Evolutionary conservation across 2,113 vertebrate species (phyloP).

Genomic region (Bothrops jararaca): DNA sequence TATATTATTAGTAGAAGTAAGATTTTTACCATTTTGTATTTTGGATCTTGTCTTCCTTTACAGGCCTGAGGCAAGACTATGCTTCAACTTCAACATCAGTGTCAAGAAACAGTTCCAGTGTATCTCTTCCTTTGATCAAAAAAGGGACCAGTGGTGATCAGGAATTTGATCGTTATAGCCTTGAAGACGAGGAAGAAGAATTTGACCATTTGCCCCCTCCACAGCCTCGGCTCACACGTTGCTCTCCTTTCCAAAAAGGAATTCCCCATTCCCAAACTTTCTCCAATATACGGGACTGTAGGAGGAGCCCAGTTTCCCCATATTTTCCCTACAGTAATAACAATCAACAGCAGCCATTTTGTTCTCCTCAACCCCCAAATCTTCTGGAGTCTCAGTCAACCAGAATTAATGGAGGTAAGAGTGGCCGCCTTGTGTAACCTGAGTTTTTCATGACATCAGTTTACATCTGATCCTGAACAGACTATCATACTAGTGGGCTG

Average conservation of each 20-base stretch:
- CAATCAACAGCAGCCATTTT: slow-evolving; percentile 76
- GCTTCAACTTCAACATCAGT: slow-evolving; percentile 88
- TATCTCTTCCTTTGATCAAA: slow-evolving; percentile 79
- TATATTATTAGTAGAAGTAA: background rate
- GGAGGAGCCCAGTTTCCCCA: slow-evolving; percentile 81
- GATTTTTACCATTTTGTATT: background rate
- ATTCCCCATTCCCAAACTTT: slow-evolving; percentile 95
- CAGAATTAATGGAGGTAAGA: slow-evolving; percentile 83
- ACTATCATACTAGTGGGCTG: too few species aligned
- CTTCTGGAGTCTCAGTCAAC: slow-evolving; percentile 75
- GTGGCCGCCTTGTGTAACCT: slow-evolving; percentile 6
- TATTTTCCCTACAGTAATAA: slow-evolving; percentile 81
- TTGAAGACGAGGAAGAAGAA: slow-evolving; percentile 91
- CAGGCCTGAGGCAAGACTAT: slow-evolving; percentile 95
- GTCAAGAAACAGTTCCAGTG: slow-evolving; percentile 84
- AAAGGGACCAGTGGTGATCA: slow-evolving; percentile 78
- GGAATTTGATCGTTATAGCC: slow-evolving; percentile 83
- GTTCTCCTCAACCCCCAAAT: slow-evolving; percentile 76
- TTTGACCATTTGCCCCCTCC: slow-evolving; percentile 92
- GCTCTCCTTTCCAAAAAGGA: slow-evolving; percentile 85
- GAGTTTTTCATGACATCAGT: background rate
- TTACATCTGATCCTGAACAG: background rate
- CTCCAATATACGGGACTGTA: slow-evolving; percentile 90
- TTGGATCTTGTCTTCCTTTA: slow-evolving; percentile 13
- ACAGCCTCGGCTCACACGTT: slow-evolving; percentile 85